phyloP scores from a whole-genome alignment of 2,888 invertebrate species.

The Galerucella pusilla region DNA sequence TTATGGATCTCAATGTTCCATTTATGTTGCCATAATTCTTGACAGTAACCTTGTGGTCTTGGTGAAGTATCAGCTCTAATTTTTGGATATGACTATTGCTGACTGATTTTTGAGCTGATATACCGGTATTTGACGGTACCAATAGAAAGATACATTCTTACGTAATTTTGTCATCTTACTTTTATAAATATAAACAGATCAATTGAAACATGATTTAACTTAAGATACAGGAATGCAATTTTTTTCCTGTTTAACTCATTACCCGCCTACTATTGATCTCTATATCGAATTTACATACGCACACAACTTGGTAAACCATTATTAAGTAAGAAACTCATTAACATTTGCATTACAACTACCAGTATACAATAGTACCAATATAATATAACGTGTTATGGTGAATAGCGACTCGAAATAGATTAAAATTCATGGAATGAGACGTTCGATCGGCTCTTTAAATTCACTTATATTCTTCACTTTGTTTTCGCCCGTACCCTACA shows the following conservation, averaged over 20 bases:
- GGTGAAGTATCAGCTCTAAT: too few relatives aligned
- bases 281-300: constrained; percentile 13
- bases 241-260: not conserved
- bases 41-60: too few relatives aligned
- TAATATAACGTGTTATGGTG: constrained; percentile 2
- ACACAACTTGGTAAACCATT: constrained; percentile 2
- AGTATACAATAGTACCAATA: not conserved
- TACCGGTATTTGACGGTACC: too few relatives aligned
- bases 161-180: too few relatives aligned
- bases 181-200: not conserved
- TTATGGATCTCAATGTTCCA: too few relatives aligned
- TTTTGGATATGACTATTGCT: too few relatives aligned
- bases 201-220: not conserved
- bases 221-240: not conserved
- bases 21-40: too few relatives aligned
- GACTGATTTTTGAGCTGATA: too few relatives aligned
- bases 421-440: not conserved
- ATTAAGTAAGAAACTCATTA: constrained; percentile 12
- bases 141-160: too few relatives aligned
- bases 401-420: not conserved
- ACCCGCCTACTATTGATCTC: constrained; percentile 31
- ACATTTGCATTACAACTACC: constrained; percentile 8
- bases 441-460: not conserved
- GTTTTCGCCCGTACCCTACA: too few relatives aligned
- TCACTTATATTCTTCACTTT: too few relatives aligned